These are phyloP conservation scores for Crypturellus undulatus DNA, from an alignment of 2,113 vertebrate species.

Conservation along the genomic window DNA sequence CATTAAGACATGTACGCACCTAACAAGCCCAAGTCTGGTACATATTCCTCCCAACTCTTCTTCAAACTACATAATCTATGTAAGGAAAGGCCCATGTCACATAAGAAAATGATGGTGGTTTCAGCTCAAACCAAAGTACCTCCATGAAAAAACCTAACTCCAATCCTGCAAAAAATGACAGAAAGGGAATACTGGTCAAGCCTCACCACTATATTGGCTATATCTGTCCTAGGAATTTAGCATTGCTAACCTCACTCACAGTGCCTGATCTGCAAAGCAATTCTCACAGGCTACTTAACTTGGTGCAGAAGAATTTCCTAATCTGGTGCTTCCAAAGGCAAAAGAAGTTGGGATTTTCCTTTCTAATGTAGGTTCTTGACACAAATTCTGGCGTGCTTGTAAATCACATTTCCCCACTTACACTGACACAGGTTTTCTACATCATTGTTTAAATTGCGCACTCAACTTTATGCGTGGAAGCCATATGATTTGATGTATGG, in stretches of 20 bases:
- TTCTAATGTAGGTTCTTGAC: neutral
- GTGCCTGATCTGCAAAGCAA: neutral
- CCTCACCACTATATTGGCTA: neutral
- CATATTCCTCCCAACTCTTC: neutral
- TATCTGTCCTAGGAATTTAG: neutral
- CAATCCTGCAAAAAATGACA: neutral
- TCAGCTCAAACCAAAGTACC: neutral
- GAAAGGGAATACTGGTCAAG: neutral
- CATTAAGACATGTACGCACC: neutral
- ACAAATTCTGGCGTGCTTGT: neutral
- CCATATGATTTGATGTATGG: neutral
- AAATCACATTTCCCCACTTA: neutral
- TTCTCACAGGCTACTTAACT: neutral
- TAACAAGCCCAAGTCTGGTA: neutral
- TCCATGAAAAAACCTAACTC: neutral
- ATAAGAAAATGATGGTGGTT: neutral
- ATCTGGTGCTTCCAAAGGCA: neutral
- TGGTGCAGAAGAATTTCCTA: neutral
- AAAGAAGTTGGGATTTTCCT: slow-evolving; percentile 11
- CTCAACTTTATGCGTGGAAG: neutral
- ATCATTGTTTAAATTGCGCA: neutral
- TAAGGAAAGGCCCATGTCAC: neutral
- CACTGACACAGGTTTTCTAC: fast-evolving
- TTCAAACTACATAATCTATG: neutral
- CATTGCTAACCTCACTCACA: neutral